phyloP scores from a whole-genome alignment of 2,888 invertebrate genomes.

The Parnassius apollo region DNA sequence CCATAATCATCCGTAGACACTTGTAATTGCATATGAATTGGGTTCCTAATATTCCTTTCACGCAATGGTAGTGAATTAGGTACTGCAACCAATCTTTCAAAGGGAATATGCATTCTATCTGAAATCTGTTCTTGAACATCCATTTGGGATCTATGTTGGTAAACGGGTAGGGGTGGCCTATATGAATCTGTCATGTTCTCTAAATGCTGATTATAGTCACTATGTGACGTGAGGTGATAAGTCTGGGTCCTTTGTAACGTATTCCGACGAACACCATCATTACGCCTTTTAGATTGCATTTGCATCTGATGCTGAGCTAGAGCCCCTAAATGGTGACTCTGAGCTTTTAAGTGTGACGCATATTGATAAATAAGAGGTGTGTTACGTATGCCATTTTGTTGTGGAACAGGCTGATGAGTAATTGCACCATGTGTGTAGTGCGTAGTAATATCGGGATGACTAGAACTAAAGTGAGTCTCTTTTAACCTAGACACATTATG shows the following conservation, averaged over 20 bases:
- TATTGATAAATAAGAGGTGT: constrained; percentile 75
- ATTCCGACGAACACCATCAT: constrained; percentile 63
- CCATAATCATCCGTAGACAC: constrained; percentile 70
- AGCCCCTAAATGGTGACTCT: constrained; percentile 68
- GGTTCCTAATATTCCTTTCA: constrained; percentile 66
- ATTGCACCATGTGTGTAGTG: constrained; percentile 60
- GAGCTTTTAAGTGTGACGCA: constrained; percentile 74
- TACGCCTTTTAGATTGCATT: constrained; percentile 56
- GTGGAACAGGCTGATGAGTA: constrained; percentile 49
- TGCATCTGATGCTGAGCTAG: constrained; percentile 63
- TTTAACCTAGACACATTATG: constrained; percentile 66
- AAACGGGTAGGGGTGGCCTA: constrained; percentile 52
- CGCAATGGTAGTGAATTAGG: constrained; percentile 69
- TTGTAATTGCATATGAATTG: constrained; percentile 67
- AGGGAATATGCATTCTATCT: constrained; percentile 50
- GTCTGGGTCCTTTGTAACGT: constrained; percentile 76
- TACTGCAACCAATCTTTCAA: constrained; percentile 57
- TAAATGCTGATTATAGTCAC: constrained; percentile 74
- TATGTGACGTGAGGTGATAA: constrained; percentile 74
- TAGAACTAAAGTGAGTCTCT: constrained; percentile 77
- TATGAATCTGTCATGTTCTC: constrained; percentile 64
- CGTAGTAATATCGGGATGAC: constrained; percentile 74
- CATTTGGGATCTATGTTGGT: constrained; percentile 69
- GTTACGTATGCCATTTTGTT: constrained; percentile 56
- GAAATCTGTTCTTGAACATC: constrained; percentile 65